Conservation (phyloP, 2,113 vertebrate species). For the Callorhinus ursinus region DNA sequence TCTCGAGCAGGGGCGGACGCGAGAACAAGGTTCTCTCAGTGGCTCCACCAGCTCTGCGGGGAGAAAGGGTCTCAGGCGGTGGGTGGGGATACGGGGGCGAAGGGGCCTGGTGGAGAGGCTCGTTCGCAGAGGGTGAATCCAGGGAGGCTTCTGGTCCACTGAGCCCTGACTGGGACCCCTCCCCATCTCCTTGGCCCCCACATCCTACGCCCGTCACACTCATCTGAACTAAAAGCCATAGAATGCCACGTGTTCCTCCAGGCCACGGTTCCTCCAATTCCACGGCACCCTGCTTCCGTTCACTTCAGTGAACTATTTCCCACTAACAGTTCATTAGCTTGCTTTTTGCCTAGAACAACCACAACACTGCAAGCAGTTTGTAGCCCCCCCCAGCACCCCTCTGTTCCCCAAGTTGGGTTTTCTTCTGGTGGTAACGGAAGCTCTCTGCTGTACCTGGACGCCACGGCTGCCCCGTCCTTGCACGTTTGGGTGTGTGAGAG, state of each 20-base stretch:
- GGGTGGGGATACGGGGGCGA: background rate
- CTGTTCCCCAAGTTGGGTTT: background rate
- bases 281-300: background rate
- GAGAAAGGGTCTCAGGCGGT: background rate
- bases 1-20: background rate
- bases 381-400: background rate
- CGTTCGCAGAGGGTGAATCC: background rate
- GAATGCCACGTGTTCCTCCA: background rate
- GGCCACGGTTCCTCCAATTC: background rate
- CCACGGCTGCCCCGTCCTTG: accelerated
- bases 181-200: background rate
- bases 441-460: no score
- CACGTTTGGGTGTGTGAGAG: background rate
- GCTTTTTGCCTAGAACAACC: background rate
- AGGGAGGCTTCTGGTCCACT: background rate
- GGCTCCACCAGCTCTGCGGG: background rate
- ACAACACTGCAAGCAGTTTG: background rate
- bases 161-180: no score
- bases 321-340: background rate
- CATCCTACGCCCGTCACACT: background rate
- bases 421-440: accelerated
- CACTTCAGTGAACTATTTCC: background rate
- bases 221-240: background rate
- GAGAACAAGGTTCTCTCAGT: background rate
- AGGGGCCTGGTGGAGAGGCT: background rate